A percentile compares a stretch with the other conserved stretches of the same genome.
Evolutionary conservation across 2,113 vertebrate genomes (phyloP).

Genomic region (Elephantulus edwardii): DNA sequence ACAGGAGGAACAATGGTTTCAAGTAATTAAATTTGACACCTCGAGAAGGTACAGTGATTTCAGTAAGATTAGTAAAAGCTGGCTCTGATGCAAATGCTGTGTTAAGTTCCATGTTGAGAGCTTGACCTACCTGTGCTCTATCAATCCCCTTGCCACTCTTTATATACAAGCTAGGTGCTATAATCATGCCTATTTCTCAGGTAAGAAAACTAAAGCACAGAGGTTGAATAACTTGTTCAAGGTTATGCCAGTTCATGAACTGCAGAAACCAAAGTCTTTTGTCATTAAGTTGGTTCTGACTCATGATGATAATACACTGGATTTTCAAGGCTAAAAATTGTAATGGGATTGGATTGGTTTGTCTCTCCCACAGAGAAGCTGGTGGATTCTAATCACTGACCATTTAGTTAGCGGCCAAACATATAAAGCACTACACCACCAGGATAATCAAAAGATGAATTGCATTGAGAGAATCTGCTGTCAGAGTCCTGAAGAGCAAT

Average conservation of each 20-base stretch:
- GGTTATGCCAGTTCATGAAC: background rate
- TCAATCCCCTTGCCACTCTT: background rate
- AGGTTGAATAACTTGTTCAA: background rate
- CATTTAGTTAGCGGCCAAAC: no score
- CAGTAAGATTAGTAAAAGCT: background rate
- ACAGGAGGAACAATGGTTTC: background rate
- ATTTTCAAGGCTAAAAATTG: no score
- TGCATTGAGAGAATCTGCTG: no score
- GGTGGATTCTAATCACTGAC: no score
- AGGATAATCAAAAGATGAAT: no score
- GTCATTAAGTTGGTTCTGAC: no score
- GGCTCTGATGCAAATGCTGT: background rate
- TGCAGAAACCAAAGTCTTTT: background rate
- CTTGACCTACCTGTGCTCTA: background rate
- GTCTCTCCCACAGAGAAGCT: no score
- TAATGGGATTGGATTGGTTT: no score
- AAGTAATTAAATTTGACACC: background rate
- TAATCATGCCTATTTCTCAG: background rate
- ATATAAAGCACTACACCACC: no score
- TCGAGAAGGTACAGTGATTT: background rate
- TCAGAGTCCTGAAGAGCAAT: no score
- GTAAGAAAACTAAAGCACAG: background rate
- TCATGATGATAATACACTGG: no score
- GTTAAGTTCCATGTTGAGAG: background rate
- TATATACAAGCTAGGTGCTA: no score